These are phyloP conservation scores for Acronicta leporina DNA, from an alignment of 2,888 invertebrate genomes.

Conservation along the genomic window DNA sequence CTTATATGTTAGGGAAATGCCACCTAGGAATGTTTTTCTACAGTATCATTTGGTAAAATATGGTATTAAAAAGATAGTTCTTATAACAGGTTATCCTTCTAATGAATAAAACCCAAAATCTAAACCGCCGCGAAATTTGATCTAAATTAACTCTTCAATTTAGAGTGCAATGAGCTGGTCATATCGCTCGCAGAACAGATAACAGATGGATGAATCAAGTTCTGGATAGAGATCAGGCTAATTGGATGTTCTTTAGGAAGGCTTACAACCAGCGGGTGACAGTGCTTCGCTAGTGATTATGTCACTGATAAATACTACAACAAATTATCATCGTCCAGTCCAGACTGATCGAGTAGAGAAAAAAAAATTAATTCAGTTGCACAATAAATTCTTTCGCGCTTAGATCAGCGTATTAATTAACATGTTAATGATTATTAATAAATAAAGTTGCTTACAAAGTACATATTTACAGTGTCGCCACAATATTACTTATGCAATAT, in stretches of 20 bases:
- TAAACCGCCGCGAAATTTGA: too few species aligned
- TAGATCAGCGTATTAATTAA: slow-evolving; percentile 2
- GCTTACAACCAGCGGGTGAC: too few species aligned
- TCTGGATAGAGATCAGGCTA: too few species aligned
- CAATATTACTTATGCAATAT: slow-evolving; percentile 19
- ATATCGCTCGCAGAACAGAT: not conserved
- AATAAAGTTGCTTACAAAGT: slow-evolving; percentile 12
- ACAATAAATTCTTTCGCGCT: not conserved
- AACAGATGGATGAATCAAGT: not conserved
- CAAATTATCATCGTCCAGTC: not conserved
- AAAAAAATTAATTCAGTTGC: too few species aligned
- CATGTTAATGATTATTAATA: slow-evolving; percentile 7
- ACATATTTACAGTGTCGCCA: slow-evolving; percentile 19
- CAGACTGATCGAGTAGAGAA: too few species aligned
- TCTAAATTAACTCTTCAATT: too few species aligned
- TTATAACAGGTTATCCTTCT: not conserved
- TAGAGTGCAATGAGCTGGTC: too few species aligned
- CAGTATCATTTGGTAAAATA: not conserved
- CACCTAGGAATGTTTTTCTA: slow-evolving; percentile 20
- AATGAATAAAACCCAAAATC: too few species aligned
- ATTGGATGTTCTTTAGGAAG: too few species aligned
- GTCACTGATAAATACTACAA: too few species aligned
- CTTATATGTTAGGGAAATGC: slow-evolving; percentile 55
- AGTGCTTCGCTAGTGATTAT: too few species aligned
- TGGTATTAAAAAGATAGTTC: not conserved